These are phyloP conservation scores for Drosophila tanythrix DNA, from an alignment of 2,888 invertebrate species.

Conservation along the genomic window DNA sequence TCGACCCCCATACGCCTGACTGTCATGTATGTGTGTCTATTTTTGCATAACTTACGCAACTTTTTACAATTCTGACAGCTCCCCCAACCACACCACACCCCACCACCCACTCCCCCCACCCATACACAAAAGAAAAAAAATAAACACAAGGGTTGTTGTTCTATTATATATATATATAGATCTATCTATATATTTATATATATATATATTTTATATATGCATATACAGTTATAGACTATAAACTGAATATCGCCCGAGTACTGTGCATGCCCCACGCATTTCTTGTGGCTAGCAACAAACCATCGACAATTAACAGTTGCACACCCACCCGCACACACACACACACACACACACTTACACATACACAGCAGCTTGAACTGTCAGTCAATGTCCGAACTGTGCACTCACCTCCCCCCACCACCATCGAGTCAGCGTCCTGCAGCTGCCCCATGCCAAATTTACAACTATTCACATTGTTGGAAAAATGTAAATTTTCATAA, in stretches of 20 bases:
- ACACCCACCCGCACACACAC: slow-evolving; percentile 13
- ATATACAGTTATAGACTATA: slow-evolving; percentile 45
- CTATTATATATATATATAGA: slow-evolving; percentile 41
- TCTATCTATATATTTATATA: neutral
- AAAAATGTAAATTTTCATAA: slow-evolving; percentile 77
- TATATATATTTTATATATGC: slow-evolving; percentile 8
- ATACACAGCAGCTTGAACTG: slow-evolving; percentile 31
- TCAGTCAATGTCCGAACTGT: slow-evolving; percentile 58
- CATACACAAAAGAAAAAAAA: slow-evolving; percentile 6
- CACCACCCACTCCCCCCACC: neutral
- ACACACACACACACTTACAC: slow-evolving; percentile 9
- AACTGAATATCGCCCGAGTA: slow-evolving; percentile 40
- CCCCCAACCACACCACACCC: slow-evolving; percentile 4
- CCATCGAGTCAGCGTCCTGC: neutral
- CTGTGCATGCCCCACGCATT: slow-evolving; percentile 36
- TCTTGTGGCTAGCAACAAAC: slow-evolving; percentile 38
- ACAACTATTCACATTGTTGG: slow-evolving; percentile 57
- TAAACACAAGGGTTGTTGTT: slow-evolving; percentile 60
- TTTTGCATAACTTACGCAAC: slow-evolving; percentile 70
- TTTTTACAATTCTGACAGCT: slow-evolving; percentile 66
- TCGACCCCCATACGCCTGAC: slow-evolving; percentile 1
- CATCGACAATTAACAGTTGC: slow-evolving; percentile 58
- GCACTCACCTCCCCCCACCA: neutral
- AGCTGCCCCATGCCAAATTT: slow-evolving; percentile 20
- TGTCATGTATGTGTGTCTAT: slow-evolving; percentile 53